Base-by-base conservation (phyloP, 2,797 vertebrate genomes). In the Crocodylus rhombifer region DNA sequence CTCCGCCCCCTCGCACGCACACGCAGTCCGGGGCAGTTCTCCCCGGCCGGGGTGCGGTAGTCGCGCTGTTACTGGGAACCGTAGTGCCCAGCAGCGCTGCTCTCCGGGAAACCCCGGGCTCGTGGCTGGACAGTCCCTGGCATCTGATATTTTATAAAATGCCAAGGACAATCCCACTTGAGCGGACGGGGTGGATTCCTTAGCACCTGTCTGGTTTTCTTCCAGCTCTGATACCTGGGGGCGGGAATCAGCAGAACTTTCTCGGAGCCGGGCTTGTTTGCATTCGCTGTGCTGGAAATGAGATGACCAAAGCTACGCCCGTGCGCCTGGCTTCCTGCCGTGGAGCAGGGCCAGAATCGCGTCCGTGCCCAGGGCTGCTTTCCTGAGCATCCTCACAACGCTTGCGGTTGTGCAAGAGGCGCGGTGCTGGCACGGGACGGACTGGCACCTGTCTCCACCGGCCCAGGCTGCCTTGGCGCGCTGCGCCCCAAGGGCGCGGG, bases 181-280 rank as follows among this genome's bases (percentile, higher is more conserved):
- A 21, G 67, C 30, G 3, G 67, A 36, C 18, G 6, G 30, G 30
- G 17, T 4, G 67, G 33, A 14, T 67, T 23, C 2, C 0, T 0
- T 81, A 18, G 79, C n/a, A n/a, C 65, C 67, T 64, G 42, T 18
- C 84, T 56, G 87, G 21, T n/a, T 51, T 5, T 36, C 42, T 36
- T 33, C 5, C n/a, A 79, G 58, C 12, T 62, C 64, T 25, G 7
- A 0, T 15, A 8, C 15, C n/a, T 14, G 16, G 5, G 20, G 18
- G 76, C 30, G 30, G 12, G 33, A 25, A 42, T 33, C 86, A n/a
- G 76, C 91, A 17, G 56, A 51, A 69, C 71, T 9, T 80, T 30
- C 20, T 55, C 0, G 12, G 80, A 79, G 86, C 88, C 25, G 6
- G 9, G 76, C 36, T 5, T 82, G 20, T 85, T 76, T 26, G 1